Evolutionary conservation across 1,140 invertebrate species (phyloP), one percentile per base, ranked within the genome.

Genomic region (Geopemphigus sp.): DNA sequence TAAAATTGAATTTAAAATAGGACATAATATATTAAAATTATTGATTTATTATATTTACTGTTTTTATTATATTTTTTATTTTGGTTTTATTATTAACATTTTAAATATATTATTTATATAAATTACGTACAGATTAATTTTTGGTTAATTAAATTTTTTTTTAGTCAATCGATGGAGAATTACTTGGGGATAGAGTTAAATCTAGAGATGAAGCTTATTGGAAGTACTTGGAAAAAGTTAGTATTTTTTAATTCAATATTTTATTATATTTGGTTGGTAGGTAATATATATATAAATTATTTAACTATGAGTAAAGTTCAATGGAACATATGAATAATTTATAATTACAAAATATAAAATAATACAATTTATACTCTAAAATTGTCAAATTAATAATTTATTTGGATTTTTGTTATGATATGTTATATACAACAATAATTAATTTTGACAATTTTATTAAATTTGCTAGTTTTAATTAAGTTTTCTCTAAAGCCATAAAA

Each of bases 81-180:
- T 5, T 45, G 5, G 39, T 45, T 45, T 5, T 45, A 45, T 45
- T 45, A 45, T 45, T 45, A 45, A 45, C 11, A 45, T 45, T 5
- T 45, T 45, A 45, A 45, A n/a, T n/a, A n/a, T 45, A 45, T 45
- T 5, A 45, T 45, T 45, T 45, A 4, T 39, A 39, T 39, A 59
- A 24, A 59, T 26, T 24, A 11, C 24, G 24, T 29, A 29, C 15
- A 63, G 17, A 19, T 63, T 26, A 19, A 32, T 19, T 66, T 66
- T 66, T 12, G 17, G 24, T 50, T 24, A 66, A n/a, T n/a, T 54
- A 8, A 72, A 72, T 72, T 72, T 54, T 5, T 74, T 74, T 74
- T 74, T 59, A 78, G 74, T n/a, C 74, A n/a, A 61, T 8, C 47
- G 74, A 63, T 63, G 73, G 32, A 61, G 74, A 78, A 32, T 72